Conservation (phyloP, 53 echinoderm and acorn worm genomes). For the Echinarachnius parma region DNA sequence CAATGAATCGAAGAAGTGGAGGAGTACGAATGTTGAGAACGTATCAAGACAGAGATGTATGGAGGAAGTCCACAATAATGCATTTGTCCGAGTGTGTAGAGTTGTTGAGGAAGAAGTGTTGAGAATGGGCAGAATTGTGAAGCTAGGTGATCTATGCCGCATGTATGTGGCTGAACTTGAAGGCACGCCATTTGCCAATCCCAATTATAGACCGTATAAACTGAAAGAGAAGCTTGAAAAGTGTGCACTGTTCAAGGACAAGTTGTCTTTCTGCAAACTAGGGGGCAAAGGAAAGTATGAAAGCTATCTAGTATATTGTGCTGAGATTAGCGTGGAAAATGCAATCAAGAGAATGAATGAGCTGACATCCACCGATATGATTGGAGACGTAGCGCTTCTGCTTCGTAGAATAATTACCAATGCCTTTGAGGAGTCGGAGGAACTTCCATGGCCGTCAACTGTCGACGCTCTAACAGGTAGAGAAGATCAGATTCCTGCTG, state of each 20-base stretch:
- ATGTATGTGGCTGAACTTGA: constrained; percentile 3
- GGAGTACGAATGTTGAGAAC: neutral
- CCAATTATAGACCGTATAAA: constrained; percentile 17
- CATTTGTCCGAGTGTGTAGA: constrained; percentile 1
- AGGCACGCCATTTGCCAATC: constrained; percentile 8
- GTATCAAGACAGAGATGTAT: neutral
- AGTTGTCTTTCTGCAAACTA: too few relatives aligned
- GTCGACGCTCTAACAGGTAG: neutral
- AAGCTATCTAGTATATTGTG: constrained; percentile 31
- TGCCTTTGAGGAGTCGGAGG: constrained; percentile 33
- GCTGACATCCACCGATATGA: constrained; percentile 1
- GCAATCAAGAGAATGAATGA: constrained; percentile 28
- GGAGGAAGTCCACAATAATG: constrained; percentile 9
- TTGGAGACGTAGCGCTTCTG: constrained; percentile 18
- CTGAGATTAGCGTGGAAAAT: constrained; percentile 10
- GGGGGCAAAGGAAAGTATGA: constrained; percentile 11
- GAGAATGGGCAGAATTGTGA: neutral
- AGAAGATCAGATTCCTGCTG: too few relatives aligned
- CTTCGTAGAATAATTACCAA: constrained; percentile 14
- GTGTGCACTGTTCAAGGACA: neutral
- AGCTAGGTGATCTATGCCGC: neutral
- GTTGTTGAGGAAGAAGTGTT: neutral
- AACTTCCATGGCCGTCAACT: constrained; percentile 26
- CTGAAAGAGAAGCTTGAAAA: constrained; percentile 11
- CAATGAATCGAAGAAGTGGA: too few relatives aligned